Evolutionary conservation across 1,140 invertebrate species (phyloP), one percentile per base, ranked within the genome.

Genomic region (Rhyacophila brunnea): DNA sequence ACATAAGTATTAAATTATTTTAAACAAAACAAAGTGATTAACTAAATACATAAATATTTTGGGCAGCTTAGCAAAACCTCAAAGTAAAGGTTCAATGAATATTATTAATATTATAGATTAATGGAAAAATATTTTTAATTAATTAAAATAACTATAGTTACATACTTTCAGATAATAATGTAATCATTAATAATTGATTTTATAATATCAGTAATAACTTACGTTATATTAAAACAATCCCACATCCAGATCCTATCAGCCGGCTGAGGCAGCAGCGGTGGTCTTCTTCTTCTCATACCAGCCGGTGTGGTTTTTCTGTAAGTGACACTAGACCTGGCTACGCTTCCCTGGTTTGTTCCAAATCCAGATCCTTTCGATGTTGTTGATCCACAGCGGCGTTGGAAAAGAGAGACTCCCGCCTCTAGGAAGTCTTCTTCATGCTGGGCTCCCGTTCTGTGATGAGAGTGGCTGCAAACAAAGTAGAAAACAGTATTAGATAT

Each of bases 221-320:
- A 85, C 83, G 82, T 83, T 62, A 83, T 84, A 69, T 84, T 85
- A 55, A 85, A 83, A 57, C 84, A 85, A 56, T 81, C 81, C 83
- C 84, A 85, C 66, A 84, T 75, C 84, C 84, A 85, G 0, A 85
- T 71, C 32, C 81, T 71, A 57, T 85, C 82, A 43, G 82, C 74
- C 1, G 74, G 70, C 1, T 76, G 1, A 77, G 81, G 7, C 73
- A 81, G 42, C 77, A 80, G 47, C 75, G 71, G 68, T 68, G 77
- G 38, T 68, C 75, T 45, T 18, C 67, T 61, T 68, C 6, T 68
- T 69, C 1, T 74, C 73, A 5, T 73, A 68, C 2, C 77, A 74
- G 0, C 75, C 74, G 1, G 75, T 67, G 44, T 68, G 76, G 10
- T 75, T 66, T 62, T 81, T 79, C 79, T 67, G 60, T 82, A 82